A percentile compares a stretch with the other conserved stretches of the same genome.
These are phyloP conservation scores for Engraulis encrasicolus DNA, from an alignment of 2,113 vertebrate species.

Conservation along the genomic window DNA sequence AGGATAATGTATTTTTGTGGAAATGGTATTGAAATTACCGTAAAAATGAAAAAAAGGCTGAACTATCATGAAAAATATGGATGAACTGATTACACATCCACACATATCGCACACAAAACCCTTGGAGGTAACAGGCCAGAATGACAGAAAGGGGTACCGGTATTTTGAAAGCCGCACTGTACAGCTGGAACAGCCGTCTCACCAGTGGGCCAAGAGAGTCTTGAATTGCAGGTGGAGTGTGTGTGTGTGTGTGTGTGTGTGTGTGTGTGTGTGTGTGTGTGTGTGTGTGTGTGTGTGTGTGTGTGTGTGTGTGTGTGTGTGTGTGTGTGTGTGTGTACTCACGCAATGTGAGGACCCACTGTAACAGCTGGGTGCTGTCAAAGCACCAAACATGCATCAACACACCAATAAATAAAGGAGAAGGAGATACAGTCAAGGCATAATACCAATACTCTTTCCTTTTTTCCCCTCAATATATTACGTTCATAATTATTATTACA, in stretches of 20 bases:
- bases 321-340: neutral
- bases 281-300: neutral
- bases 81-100: too few species aligned
- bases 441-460: too few species aligned
- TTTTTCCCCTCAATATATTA: too few species aligned
- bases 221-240: neutral
- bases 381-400: neutral
- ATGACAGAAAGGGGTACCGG: neutral
- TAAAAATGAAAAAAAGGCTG: too few species aligned
- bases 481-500: too few species aligned
- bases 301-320: too few species aligned
- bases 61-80: constrained; percentile 3
- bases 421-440: neutral
- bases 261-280: neutral
- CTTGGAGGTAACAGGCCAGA: neutral
- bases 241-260: neutral
- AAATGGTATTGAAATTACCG: too few species aligned
- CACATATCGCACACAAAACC: too few species aligned
- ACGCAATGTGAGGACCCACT: neutral
- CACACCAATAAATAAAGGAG: neutral
- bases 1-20: too few species aligned
- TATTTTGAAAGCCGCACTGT: neutral
- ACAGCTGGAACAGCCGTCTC: neutral
- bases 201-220: neutral
- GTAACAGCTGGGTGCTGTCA: constrained; percentile 5